phyloP scores from a whole-genome alignment of 2,113 vertebrate genomes.

The Nannobrachium achirus region DNA sequence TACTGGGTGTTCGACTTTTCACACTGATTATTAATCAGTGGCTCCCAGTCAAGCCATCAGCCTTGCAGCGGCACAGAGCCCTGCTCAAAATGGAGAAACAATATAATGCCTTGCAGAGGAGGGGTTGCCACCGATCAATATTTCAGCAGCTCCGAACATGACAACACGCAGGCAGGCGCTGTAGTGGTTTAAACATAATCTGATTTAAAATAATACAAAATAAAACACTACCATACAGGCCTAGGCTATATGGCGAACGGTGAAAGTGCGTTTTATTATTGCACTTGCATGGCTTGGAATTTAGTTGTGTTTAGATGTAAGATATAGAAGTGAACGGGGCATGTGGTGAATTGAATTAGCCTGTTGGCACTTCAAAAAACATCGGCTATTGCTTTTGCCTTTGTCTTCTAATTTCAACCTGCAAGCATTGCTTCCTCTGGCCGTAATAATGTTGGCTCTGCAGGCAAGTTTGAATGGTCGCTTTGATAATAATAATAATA shows the following conservation, averaged over 20 bases:
- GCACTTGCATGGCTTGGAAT: neutral
- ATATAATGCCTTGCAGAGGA: conserved; percentile 87
- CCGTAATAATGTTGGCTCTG: conserved; percentile 13
- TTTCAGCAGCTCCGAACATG: conserved; percentile 83
- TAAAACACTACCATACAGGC: conserved; percentile 32
- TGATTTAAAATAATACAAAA: conserved; percentile 57
- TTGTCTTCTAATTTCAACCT: conserved; percentile 36
- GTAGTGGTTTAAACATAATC: conserved; percentile 38
- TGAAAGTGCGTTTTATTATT: conserved; percentile 63
- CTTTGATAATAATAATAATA: no score
- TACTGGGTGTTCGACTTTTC: conserved; percentile 86
- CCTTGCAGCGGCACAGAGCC: conserved; percentile 84
- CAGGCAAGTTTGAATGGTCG: no score
- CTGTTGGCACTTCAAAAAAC: conserved; percentile 40
- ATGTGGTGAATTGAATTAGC: conserved; percentile 57
- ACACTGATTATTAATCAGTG: conserved; percentile 90
- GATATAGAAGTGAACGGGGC: no score
- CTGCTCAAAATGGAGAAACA: conserved; percentile 87
- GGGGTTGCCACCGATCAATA: conserved; percentile 85
- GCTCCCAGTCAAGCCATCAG: conserved; percentile 84
- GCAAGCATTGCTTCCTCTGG: conserved; percentile 24
- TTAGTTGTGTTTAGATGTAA: no score
- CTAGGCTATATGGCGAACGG: conserved; percentile 54
- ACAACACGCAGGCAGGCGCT: conserved; percentile 80
- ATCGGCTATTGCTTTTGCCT: conserved; percentile 25